Evolutionary conservation across 2,113 vertebrate genomes (phyloP), one percentile per base, ranked within the genome.

Genomic region (Oreochromis tanganicae): DNA sequence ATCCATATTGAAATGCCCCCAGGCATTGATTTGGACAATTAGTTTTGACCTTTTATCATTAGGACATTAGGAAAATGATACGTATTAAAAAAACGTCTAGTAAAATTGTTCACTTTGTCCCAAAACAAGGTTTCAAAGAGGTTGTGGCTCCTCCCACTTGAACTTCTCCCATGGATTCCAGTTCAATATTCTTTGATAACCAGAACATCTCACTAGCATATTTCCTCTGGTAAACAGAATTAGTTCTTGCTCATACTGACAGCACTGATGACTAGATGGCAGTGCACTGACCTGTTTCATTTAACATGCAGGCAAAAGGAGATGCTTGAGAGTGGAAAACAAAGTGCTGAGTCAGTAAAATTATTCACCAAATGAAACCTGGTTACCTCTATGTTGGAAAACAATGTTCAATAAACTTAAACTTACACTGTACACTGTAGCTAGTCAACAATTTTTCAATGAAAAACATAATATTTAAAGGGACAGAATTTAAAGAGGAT

Each of bases 271-370:
- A 86, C 89, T 88, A 85, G 90, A 87, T 91, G 81, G 85, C 84
- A 90, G 68, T 29, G 73, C 66, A 89, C 24, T 87, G 85, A 82
- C 50, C 9, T 79, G 80, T 80, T 90, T 90, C 81, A 85, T 90
- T 93, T 89, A 87, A 89, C 87, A 54, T 52, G 84, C 87, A 87
- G 63, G 54, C 61, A 71, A 68, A 52, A 80, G 32, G 38, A 85
- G 34, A 55, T 82, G 54, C 82, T 85, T 5, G 85, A 87, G 85
- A 89, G 79, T 88, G 36, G 14, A 82, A 83, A 92, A 87, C 81
- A 85, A 91, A 90, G 88, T 84, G 84, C 91, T 36, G 36, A 83
- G 83, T 92, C 88, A 80, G 88, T 83, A 89, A 91, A 91, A 90
- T 82, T 27, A 82, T 85, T 82, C 14, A 81, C 88, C 78, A 87